Base-by-base conservation (phyloP, 2,888 invertebrate genomes). In the Drosophila putrida region DNA sequence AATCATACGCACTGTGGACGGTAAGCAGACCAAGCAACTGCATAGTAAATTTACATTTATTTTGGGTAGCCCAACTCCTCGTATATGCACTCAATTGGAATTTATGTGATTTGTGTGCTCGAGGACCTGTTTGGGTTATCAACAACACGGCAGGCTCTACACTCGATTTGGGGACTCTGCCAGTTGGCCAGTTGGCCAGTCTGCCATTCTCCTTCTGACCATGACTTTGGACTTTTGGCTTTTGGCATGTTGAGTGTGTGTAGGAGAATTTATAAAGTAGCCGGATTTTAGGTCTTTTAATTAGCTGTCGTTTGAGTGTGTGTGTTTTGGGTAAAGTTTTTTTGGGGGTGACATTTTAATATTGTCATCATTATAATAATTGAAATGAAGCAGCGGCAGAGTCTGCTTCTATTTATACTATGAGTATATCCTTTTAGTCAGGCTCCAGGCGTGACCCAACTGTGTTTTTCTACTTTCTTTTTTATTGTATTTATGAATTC, bases 11-110 rank as follows among this genome's bases (percentile, higher is more conserved):
- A 84, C 55, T 54, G 72, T 70, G 60, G 67, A 54, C 75, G 44
- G n/a, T 43, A 20, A 13, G n/a, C 11, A 41, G 47, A 20, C 8
- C 59, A 39, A 38, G 28, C 35, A 50, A 63, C 31, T 67, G 63
- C 85, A 83, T 75, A 73, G 83, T 75, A 82, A 86, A 87, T 87
- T 82, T 82, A 79, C 82, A 86, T 84, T 80, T 82, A 79, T 82
- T 82, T 80, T 70, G 53, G 75, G 66, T 60, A 67, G 74, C 65
- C 62, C 36, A 5, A 65, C 77, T 81, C 75, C 66, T 79, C 71
- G 83, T 77, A 78, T 85, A 86, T 88, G 86, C 86, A 87, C 80
- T 87, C 86, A 88, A 87, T 88, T 87, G 86, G 86, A 87, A 87
- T 87, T 87, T 88, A 87, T 87, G 82, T 87, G 86, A 87, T 87